Evolutionary conservation across 2,888 invertebrate species (phyloP).

Genomic region (Rotaria magnacalcarata): DNA sequence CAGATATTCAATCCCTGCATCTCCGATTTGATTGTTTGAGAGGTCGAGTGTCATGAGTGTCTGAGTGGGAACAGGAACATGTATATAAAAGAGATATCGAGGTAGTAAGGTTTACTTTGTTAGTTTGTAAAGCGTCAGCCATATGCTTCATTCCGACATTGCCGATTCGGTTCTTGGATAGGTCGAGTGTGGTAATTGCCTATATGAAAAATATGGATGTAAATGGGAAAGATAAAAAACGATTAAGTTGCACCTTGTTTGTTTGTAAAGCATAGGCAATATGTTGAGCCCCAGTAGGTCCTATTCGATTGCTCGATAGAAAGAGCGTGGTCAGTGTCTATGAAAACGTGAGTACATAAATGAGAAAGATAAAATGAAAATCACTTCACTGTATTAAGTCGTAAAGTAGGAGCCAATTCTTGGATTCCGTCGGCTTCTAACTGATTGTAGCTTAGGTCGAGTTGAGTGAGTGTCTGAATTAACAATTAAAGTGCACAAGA

Average conservation of each 20-base stretch:
- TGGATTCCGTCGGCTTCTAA: too few species aligned
- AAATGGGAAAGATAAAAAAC: background rate
- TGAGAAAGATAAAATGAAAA: background rate
- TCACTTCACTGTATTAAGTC: background rate
- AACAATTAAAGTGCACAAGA: too few species aligned
- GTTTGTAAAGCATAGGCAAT: background rate
- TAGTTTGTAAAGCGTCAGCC: background rate
- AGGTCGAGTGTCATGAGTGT: background rate
- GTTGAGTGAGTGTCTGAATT: too few species aligned
- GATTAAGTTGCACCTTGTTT: background rate
- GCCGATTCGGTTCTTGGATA: background rate
- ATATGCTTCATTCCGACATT: background rate
- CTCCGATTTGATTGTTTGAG: background rate
- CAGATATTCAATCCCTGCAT: background rate
- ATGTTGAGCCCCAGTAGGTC: background rate
- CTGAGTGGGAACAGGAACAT: background rate
- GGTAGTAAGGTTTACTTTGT: too few species aligned
- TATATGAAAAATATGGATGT: background rate
- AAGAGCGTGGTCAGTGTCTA: background rate
- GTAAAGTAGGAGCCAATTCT: too few species aligned
- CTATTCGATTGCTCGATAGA: background rate
- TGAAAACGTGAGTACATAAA: background rate
- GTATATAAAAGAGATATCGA: background rate
- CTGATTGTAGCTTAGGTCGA: too few species aligned
- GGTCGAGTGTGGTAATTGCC: background rate